Evolutionary conservation across 30 jellyfish, hydroid and myxozoan genomes (phyloP), one percentile per base, ranked within the genome.

Genomic region (Hydractinia symbiolongicarpus): DNA sequence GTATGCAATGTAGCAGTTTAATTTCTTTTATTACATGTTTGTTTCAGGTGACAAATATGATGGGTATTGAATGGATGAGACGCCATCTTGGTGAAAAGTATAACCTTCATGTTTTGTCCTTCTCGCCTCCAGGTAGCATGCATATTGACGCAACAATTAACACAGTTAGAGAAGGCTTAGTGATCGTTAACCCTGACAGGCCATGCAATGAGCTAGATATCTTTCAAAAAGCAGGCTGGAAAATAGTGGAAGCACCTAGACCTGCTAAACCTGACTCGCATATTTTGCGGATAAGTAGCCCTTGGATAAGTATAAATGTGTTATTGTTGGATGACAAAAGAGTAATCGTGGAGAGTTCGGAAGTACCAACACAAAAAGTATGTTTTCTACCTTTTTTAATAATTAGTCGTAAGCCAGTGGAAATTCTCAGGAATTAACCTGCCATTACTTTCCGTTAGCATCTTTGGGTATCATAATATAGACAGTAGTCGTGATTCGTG

Each of bases 311-410:
- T 54, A 89, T 89, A 95, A 89, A 89, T 76, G 88, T 79, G 30
- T 67, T 89, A 85, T 83, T 89, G 96, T 52, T 89, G 78, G 96
- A 89, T 61, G 96, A 89, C 79, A 89, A 83, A 60, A 90, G 96
- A 9, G 96, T 89, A 44, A 86, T 89, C 51, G 96, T 89, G 8
- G 94, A 89, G 44, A 55, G 67, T 11, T 53, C 79, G n/a, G 96
- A 89, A 58, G 52, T 55, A 21, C 84, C 91, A 5, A 84, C 87
- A 54, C 79, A 60, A 51, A 89, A 84, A 95, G 96, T 89, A 58
- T n/a, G n/a, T n/a, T n/a, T n/a, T n/a, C n/a, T n/a, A n/a, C n/a
- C n/a, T n/a, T n/a, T n/a, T n/a, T n/a, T n/a, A n/a, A n/a, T n/a
- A n/a, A n/a, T n/a, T n/a, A n/a, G n/a, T n/a, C n/a, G n/a, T n/a